Evolutionary conservation across 2,888 invertebrate species (phyloP), one percentile per base, ranked within the genome.

Genomic region (Caenorhabditis wallacei): DNA sequence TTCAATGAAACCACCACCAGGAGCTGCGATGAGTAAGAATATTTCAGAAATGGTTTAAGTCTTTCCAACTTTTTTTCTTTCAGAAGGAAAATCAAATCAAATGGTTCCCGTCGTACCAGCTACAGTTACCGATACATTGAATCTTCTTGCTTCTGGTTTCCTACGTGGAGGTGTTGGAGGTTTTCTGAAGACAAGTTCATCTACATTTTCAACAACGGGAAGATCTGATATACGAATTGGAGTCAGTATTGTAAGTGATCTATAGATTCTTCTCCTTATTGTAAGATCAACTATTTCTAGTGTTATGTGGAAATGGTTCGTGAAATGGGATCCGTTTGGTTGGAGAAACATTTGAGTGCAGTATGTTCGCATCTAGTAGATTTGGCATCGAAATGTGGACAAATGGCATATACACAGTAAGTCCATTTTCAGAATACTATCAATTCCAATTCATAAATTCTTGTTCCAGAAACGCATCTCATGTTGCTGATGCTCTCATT

Each of bases 141-240:
- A 95, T 87, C 94, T 98, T 81, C 93, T 99, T 86, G 96, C 97
- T 95, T 95, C 96, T 0, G 98, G 97, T 11, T 98, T 98, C 93
- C 93, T 98, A 4, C 94, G 97, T 81, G 98, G 98, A 0, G 83
- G 72, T 7, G 82, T 89, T 8, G 89, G 90, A 0, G 98, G 98
- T 10, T 98, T 98, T 93, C 93, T 98, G 11, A 94, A 97, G 82
- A 97, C 97, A 0, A 97, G 97, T 18, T 95, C 95, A 16, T 95
- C 95, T 7, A 78, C 66, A 1, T 75, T 84, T 22, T 81, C 87
- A 0, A 95, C 95, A 86, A 96, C 96, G 0, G 95, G 96, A 10
- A 96, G 98, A 0, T 97, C 97, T 84, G 98, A 99, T 94, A 96
- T 98, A 72, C 94, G 98, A 87, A 97, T 99, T 78, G 98, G 98